Evolutionary conservation across 2,113 vertebrate species (phyloP).

Genomic region (Clinocottus analis): DNA sequence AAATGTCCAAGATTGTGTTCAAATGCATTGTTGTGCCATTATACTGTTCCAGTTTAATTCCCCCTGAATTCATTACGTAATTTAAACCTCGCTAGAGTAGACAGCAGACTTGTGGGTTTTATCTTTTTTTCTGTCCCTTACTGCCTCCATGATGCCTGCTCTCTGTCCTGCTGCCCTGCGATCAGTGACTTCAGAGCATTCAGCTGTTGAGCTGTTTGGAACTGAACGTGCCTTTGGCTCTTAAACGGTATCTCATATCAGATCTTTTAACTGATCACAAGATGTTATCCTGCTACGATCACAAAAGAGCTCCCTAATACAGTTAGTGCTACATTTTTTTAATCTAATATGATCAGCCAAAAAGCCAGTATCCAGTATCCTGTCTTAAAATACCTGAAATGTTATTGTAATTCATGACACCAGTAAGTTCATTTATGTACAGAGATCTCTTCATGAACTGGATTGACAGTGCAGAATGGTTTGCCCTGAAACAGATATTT

Average conservation of each 20-base stretch:
- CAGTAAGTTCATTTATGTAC: background rate
- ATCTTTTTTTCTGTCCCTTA: background rate
- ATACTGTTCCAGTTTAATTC: background rate
- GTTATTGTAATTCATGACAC: slow-evolving; percentile 14
- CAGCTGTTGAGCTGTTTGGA: slow-evolving; percentile 62
- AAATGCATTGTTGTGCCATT: background rate
- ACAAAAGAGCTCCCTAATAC: slow-evolving; percentile 34
- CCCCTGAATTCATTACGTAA: background rate
- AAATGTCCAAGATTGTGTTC: background rate
- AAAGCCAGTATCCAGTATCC: slow-evolving; percentile 10
- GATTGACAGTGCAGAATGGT: slow-evolving; percentile 2
- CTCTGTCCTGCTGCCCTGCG: slow-evolving; percentile 32
- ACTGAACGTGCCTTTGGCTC: slow-evolving; percentile 45
- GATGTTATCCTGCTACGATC: slow-evolving; percentile 50
- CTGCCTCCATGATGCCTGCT: slow-evolving; percentile 15
- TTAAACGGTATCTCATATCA: slow-evolving; percentile 39
- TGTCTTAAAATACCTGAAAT: slow-evolving; percentile 1
- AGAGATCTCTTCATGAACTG: background rate
- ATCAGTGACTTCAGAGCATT: slow-evolving; percentile 61
- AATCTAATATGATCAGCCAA: slow-evolving; percentile 50
- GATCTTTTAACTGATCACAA: slow-evolving; percentile 48
- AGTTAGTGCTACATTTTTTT: slow-evolving; percentile 35
- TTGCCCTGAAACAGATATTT: background rate
- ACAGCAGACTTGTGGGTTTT: background rate
- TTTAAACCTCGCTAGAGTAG: slow-evolving; percentile 16